Evolutionary conservation across 2,888 invertebrate species (phyloP).

Genomic region (Athalia cordata): DNA sequence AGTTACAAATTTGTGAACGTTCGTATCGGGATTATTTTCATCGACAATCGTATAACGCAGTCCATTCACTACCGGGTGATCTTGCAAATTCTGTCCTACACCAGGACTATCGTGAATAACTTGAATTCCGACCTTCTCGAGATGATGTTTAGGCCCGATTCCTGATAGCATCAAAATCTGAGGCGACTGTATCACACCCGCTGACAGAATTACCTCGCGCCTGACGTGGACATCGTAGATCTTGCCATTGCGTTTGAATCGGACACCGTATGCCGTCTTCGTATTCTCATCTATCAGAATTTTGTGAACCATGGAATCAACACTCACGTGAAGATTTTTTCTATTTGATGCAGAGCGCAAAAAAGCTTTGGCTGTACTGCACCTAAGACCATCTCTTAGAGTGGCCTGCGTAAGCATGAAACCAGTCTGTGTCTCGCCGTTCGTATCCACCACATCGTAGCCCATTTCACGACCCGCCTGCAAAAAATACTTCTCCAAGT

Average conservation of each 20-base stretch:
- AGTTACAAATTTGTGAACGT: slow-evolving; percentile 70
- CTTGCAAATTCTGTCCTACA: slow-evolving; percentile 89
- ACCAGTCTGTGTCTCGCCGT: slow-evolving; percentile 86
- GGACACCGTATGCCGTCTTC: slow-evolving; percentile 81
- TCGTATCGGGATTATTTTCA: too few species aligned
- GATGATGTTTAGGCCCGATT: slow-evolving; percentile 81
- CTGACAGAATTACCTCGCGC: slow-evolving; percentile 88
- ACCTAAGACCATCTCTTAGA: slow-evolving; percentile 84
- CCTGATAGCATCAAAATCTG: slow-evolving; percentile 92
- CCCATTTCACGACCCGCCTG: slow-evolving; percentile 83
- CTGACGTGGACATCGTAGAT: slow-evolving; percentile 76
- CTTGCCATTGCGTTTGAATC: slow-evolving; percentile 76
- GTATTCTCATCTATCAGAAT: slow-evolving; percentile 79
- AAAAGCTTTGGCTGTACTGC: slow-evolving; percentile 90
- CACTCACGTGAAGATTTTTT: slow-evolving; percentile 83
- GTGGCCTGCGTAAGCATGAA: slow-evolving; percentile 87
- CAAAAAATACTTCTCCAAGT: slow-evolving; percentile 81
- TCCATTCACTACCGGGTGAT: slow-evolving; percentile 89
- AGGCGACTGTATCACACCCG: slow-evolving; percentile 89
- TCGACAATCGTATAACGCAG: slow-evolving; percentile 81
- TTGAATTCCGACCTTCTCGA: slow-evolving; percentile 78
- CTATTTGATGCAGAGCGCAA: slow-evolving; percentile 81
- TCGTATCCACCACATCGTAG: slow-evolving; percentile 83
- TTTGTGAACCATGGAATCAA: slow-evolving; percentile 81
- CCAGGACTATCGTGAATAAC: slow-evolving; percentile 80